Evolutionary conservation across 92 coral and sea anemone genomes (phyloP).

Genomic region (Muricea muricata): DNA sequence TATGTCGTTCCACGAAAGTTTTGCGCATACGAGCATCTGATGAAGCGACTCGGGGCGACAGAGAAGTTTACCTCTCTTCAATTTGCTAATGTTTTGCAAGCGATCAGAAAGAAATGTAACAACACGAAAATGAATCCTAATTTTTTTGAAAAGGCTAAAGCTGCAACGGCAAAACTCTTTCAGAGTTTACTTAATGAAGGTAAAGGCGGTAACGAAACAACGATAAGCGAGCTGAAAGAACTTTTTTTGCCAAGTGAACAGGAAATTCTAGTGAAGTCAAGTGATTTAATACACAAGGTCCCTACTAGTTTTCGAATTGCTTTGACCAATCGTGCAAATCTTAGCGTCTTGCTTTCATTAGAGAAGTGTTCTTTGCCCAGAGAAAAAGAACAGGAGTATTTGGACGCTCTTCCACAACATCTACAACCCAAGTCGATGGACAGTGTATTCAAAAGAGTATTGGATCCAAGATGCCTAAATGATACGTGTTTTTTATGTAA

Average conservation of each 20-base stretch:
- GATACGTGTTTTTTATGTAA: background rate
- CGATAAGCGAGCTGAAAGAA: background rate
- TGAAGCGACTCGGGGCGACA: conserved; percentile 50
- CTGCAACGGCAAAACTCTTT: conserved; percentile 30
- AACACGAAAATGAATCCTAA: conserved; percentile 35
- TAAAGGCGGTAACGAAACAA: background rate
- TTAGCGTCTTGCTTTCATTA: conserved; percentile 1
- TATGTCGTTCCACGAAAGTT: conserved; percentile 39
- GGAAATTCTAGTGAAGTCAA: background rate
- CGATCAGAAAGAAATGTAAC: conserved; percentile 22
- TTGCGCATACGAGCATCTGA: conserved; percentile 30
- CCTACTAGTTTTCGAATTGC: background rate
- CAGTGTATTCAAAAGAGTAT: background rate
- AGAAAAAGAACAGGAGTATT: background rate
- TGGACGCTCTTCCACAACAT: conserved; percentile 3
- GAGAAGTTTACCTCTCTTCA: conserved; percentile 35
- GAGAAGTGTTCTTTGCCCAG: conserved; percentile 4
- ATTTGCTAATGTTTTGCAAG: conserved; percentile 39
- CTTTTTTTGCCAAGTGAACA: conserved; percentile 18
- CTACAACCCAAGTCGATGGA: conserved; percentile 21
- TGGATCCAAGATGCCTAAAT: conserved; percentile 6
- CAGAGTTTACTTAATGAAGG: background rate
- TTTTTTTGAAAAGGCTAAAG: conserved; percentile 11
- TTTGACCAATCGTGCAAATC: background rate
- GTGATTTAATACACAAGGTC: conserved; percentile 6